Evolutionary conservation across 2,113 vertebrate genomes (phyloP).

Genomic region (Dolichotis patagonum): DNA sequence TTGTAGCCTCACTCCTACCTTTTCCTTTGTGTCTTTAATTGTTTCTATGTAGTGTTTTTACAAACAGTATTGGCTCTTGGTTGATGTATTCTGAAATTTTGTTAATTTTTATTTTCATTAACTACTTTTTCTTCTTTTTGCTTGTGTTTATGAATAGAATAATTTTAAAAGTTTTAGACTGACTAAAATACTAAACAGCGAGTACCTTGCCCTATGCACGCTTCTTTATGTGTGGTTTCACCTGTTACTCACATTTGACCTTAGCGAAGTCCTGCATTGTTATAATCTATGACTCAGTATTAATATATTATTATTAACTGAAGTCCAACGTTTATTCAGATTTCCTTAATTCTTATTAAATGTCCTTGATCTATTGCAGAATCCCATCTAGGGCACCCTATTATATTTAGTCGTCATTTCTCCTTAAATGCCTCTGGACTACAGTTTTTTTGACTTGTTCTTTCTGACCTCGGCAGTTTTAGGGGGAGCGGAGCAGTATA

Average conservation of each 20-base stretch:
- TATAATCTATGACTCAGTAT: not conserved
- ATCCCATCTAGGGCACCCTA: not conserved
- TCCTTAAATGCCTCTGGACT: not conserved
- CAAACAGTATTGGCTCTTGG: not conserved
- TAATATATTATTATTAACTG: not conserved
- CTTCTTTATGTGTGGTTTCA: not conserved
- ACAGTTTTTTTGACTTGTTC: not conserved
- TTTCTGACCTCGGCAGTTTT: not conserved
- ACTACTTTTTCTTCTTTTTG: not conserved
- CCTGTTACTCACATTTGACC: not conserved
- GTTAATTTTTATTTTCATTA: not conserved
- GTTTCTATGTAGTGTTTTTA: not conserved
- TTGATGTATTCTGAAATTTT: too few species aligned
- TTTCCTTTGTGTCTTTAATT: not conserved
- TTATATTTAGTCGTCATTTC: not conserved
- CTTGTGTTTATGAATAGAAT: not conserved
- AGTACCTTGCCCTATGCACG: not conserved
- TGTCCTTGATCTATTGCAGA: not conserved
- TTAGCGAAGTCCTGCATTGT: not conserved
- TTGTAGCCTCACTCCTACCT: not conserved
- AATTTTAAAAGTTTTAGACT: not conserved
- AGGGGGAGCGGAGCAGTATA: not conserved
- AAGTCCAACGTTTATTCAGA: not conserved
- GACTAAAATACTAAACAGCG: not conserved
- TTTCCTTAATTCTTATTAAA: not conserved